phyloP scores from a whole-genome alignment of 1,140 invertebrate genomes.

The Melanaphis sacchari region DNA sequence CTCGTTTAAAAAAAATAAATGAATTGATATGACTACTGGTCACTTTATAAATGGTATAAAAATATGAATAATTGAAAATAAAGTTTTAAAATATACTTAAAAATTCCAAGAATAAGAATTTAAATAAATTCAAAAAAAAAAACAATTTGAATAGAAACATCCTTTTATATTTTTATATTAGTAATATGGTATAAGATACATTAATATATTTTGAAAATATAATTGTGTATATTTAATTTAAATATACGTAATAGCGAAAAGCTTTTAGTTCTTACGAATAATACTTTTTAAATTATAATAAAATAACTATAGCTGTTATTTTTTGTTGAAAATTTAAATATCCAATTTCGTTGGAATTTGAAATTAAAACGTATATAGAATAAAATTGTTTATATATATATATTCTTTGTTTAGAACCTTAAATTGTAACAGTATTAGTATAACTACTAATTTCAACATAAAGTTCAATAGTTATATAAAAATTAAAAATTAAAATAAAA shows the following conservation, averaged over 20 bases:
- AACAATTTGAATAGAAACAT: no score
- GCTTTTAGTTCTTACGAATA: not conserved
- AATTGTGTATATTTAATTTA: not conserved
- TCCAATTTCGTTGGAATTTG: not conserved
- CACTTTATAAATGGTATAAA: not conserved
- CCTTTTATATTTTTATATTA: not conserved
- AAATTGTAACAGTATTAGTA: not conserved
- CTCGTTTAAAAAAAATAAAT: not conserved
- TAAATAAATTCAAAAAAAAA: not conserved
- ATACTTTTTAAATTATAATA: not conserved
- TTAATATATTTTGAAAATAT: not conserved
- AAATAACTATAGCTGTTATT: not conserved
- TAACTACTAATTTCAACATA: not conserved
- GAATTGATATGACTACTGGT: not conserved
- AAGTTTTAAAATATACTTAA: not conserved
- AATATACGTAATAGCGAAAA: not conserved
- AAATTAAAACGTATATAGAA: not conserved
- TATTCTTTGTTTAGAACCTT: not conserved
- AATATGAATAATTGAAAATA: not conserved
- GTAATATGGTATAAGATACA: not conserved
- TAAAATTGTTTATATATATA: not conserved
- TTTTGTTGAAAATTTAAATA: not conserved
- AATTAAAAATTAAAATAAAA: not conserved
- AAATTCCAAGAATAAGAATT: not conserved
- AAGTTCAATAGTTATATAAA: not conserved